Percentiles rank a stretch among this genome's conserved stretches.
These are phyloP conservation scores for Tiliacea citrago DNA, from an alignment of 2,888 invertebrate species.

Conservation along the genomic window DNA sequence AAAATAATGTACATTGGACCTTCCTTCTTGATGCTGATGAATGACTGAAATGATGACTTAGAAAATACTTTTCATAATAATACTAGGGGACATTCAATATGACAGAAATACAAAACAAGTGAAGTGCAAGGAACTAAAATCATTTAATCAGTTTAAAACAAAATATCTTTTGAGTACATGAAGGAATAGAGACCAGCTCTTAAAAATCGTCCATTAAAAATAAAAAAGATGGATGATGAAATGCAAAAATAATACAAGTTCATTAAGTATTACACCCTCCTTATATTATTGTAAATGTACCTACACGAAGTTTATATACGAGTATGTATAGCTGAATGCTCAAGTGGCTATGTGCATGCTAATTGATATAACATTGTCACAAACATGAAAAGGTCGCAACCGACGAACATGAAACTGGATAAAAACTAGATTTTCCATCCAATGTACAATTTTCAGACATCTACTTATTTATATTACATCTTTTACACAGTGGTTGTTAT, in stretches of 20 bases:
- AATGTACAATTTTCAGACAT: conserved; percentile 63
- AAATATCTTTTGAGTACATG: conserved; percentile 88
- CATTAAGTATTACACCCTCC: conserved; percentile 77
- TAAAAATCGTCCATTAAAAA: conserved; percentile 78
- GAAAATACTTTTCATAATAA: conserved; percentile 76
- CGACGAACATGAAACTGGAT: conserved; percentile 57
- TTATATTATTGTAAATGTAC: conserved; percentile 60
- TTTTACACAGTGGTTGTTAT: conserved; percentile 58
- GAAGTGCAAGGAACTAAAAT: conserved; percentile 78
- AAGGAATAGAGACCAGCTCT: conserved; percentile 89
- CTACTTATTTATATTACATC: conserved; percentile 65
- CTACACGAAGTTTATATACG: conserved; percentile 62
- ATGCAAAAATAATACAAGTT: conserved; percentile 85
- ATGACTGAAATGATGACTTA: conserved; percentile 68
- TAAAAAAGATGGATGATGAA: conserved; percentile 81
- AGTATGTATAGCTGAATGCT: conserved; percentile 54
- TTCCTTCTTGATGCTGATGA: conserved; percentile 73
- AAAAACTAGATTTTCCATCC: conserved; percentile 59
- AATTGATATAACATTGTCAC: conserved; percentile 59
- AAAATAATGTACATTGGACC: conserved; percentile 83
- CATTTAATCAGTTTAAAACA: conserved; percentile 73
- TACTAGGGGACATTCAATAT: conserved; percentile 69
- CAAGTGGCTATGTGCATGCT: conserved; percentile 61
- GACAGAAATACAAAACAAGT: conserved; percentile 73
- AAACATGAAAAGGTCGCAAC: conserved; percentile 60